These are phyloP conservation scores for Thecocarcelia acutangulata DNA, from an alignment of 2,888 invertebrate species.

Conservation along the genomic window DNA sequence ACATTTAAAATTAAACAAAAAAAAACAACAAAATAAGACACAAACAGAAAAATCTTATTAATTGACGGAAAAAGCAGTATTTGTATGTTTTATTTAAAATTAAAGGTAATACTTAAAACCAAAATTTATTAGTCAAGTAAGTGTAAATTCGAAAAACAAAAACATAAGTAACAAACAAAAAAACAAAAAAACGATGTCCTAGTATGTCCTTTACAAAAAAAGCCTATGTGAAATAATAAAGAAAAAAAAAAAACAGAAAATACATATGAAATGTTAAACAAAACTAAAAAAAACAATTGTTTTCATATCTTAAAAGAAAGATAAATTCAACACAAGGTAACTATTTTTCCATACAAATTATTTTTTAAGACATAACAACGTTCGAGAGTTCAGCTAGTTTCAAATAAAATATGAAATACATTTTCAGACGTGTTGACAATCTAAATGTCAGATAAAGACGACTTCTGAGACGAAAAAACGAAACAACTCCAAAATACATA, in stretches of 20 bases:
- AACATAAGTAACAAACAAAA: slow-evolving; percentile 39
- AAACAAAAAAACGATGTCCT: slow-evolving; percentile 63
- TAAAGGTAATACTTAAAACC: slow-evolving; percentile 61
- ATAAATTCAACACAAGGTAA: background rate
- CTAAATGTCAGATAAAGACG: no score
- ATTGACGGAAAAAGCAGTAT: slow-evolving; percentile 67
- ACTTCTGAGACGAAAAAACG: no score
- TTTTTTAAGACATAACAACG: no score
- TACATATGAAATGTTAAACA: slow-evolving; percentile 69
- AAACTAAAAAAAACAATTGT: slow-evolving; percentile 43
- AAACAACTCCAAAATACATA: no score
- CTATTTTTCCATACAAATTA: no score
- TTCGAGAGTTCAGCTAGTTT: no score
- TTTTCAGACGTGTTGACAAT: no score
- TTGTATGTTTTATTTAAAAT: slow-evolving; percentile 70
- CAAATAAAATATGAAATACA: no score
- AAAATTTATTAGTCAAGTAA: slow-evolving; percentile 61
- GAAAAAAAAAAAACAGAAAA: slow-evolving; percentile 58
- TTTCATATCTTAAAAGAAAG: slow-evolving; percentile 1
- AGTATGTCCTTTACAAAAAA: slow-evolving; percentile 66
- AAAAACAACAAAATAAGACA: slow-evolving; percentile 36
- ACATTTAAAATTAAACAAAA: slow-evolving; percentile 41
- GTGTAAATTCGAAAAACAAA: slow-evolving; percentile 59
- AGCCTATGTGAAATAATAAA: slow-evolving; percentile 66
- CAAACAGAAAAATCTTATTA: slow-evolving; percentile 40